These are phyloP conservation scores for Podarcis lilfordi DNA, from an alignment of 2,797 vertebrate species.

Conservation along the genomic window DNA sequence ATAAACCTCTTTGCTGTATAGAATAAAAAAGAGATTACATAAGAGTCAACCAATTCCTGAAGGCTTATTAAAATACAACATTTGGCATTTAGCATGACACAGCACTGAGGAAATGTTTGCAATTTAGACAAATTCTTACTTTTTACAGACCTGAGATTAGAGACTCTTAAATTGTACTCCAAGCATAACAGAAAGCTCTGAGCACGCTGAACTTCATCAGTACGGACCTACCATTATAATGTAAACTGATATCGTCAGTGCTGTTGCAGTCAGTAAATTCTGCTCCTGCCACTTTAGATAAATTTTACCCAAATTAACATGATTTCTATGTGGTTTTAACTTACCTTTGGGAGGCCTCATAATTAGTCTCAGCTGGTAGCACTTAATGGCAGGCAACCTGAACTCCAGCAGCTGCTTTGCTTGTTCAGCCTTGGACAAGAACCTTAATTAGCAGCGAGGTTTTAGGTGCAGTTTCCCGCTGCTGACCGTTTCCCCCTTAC, in stretches of 20 bases:
- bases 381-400: slow-evolving; percentile 53
- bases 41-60: slow-evolving; percentile 17
- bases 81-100: slow-evolving; percentile 1
- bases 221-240: background rate
- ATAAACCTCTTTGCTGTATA: background rate
- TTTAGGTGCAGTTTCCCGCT: slow-evolving; percentile 35
- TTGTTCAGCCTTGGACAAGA: slow-evolving; percentile 51
- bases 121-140: slow-evolving; percentile 29
- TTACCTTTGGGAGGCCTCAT: slow-evolving; percentile 62
- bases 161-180: slow-evolving; percentile 37
- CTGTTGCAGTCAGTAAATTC: slow-evolving; percentile 68
- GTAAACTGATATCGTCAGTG: slow-evolving; percentile 28
- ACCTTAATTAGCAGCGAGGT: slow-evolving; percentile 53
- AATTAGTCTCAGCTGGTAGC: slow-evolving; percentile 73
- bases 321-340: slow-evolving; percentile 65
- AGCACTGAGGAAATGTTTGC: slow-evolving; percentile 34
- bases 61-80: slow-evolving; percentile 20
- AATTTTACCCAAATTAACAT: slow-evolving; percentile 60
- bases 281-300: slow-evolving; percentile 49
- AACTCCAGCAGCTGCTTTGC: slow-evolving; percentile 49
- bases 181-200: slow-evolving; percentile 44
- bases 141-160: slow-evolving; percentile 38
- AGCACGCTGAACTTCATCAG: slow-evolving; percentile 50
- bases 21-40: background rate
- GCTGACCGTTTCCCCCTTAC: slow-evolving; percentile 24